Conservation (phyloP, 2,797 vertebrate species). For the Chelidonichthys spinosus region DNA sequence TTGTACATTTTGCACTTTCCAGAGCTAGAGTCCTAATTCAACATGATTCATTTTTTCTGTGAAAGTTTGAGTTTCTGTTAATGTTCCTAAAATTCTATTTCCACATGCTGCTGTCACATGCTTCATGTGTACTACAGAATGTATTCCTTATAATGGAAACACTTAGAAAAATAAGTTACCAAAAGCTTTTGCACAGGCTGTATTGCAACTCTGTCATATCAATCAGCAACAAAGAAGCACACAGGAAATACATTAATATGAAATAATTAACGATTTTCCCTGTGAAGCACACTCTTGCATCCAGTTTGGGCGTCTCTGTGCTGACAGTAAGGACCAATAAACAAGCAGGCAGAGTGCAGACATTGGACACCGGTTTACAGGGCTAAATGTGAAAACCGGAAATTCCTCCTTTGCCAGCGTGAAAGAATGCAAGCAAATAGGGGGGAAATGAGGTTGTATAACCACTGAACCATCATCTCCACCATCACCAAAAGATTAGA, state of each 20-base stretch:
- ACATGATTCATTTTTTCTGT: constrained; percentile 17
- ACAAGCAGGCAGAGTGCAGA: not conserved
- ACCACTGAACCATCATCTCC: constrained; percentile 10
- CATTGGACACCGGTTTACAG: not conserved
- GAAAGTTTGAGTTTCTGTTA: constrained; percentile 22
- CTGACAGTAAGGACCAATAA: constrained; percentile 1
- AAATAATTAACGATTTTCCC: constrained; percentile 36
- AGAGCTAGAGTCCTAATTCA: constrained; percentile 25
- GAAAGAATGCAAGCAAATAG: not conserved
- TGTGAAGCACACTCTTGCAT: constrained; percentile 9
- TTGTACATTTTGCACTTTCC: constrained; percentile 17
- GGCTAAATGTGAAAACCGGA: not conserved
- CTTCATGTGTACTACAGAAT: not conserved
- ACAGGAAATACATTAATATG: constrained; percentile 16
- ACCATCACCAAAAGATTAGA: not conserved
- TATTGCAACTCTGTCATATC: constrained; percentile 1
- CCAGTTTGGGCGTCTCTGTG: not conserved
- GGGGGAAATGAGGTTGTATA: not conserved
- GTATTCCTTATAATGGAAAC: not conserved
- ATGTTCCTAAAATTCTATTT: constrained; percentile 1
- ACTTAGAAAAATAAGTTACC: not conserved
- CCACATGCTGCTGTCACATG: not conserved
- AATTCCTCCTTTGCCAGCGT: not conserved
- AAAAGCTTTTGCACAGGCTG: constrained; percentile 13
- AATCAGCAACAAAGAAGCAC: constrained; percentile 1